phyloP scores from a whole-genome alignment of 2,113 vertebrate species.

The Oxyura jamaicensis region DNA sequence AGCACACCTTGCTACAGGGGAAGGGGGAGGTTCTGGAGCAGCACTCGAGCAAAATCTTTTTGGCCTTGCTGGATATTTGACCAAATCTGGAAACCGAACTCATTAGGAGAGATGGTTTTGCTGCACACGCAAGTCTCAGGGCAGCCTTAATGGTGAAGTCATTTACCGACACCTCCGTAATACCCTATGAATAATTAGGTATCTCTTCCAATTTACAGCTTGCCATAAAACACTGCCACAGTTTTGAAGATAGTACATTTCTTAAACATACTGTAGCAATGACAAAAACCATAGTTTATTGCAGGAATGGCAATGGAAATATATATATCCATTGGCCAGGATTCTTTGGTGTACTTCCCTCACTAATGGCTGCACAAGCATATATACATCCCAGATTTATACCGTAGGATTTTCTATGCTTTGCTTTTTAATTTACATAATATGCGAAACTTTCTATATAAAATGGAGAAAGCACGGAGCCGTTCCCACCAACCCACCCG shows the following conservation, averaged over 20 bases:
- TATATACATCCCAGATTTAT: constrained; percentile 12
- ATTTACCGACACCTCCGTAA: not conserved
- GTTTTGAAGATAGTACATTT: not conserved
- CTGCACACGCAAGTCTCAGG: not conserved
- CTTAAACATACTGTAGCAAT: not conserved
- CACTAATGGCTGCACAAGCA: constrained; percentile 28
- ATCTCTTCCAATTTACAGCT: constrained; percentile 25
- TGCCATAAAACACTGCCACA: constrained; percentile 22
- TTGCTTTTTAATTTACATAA: constrained; percentile 42
- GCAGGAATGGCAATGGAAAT: not conserved
- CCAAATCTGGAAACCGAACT: not conserved
- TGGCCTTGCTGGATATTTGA: not conserved
- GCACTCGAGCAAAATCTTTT: rapidly evolving
- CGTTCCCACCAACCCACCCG: not conserved
- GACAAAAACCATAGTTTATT: constrained; percentile 14
- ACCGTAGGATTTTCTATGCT: constrained; percentile 11
- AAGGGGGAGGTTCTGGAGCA: not conserved
- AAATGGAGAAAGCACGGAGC: not conserved
- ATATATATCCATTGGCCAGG: constrained; percentile 1
- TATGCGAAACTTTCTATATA: not conserved
- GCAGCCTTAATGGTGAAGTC: not conserved
- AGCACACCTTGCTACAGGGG: not conserved
- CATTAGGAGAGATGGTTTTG: not conserved
- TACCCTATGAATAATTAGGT: constrained; percentile 21
- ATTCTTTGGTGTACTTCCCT: not conserved